Conservation (phyloP, 1,140 invertebrate species). For the Sarcophaga peregrina region DNA sequence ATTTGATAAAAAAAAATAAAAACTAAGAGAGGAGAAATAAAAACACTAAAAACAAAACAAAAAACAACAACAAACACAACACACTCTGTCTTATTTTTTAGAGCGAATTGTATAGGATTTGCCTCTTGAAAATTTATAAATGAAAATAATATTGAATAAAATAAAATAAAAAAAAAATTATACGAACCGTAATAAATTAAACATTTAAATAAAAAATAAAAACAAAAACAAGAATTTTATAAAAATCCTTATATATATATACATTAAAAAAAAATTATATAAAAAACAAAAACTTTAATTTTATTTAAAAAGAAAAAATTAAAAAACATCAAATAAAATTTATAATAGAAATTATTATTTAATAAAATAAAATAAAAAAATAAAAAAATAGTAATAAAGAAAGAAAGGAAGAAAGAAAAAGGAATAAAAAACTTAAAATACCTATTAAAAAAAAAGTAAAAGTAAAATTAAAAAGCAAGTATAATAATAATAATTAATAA, state of each 20-base stretch:
- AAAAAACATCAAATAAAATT: slow-evolving; percentile 11
- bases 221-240: slow-evolving; percentile 14
- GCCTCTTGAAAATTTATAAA: neutral
- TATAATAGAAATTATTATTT: neutral
- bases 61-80: neutral
- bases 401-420: neutral
- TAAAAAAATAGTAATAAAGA: slow-evolving; percentile 23
- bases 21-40: too few species aligned
- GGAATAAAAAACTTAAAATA: slow-evolving; percentile 26
- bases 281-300: neutral
- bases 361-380: neutral
- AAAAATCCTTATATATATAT: slow-evolving; percentile 26
- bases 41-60: slow-evolving; percentile 16
- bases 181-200: neutral
- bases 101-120: neutral
- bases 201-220: neutral
- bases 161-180: slow-evolving; percentile 5
- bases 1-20: too few species aligned
- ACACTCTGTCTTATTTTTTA: neutral
- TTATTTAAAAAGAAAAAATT: neutral
- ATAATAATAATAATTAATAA: slow-evolving; percentile 34
- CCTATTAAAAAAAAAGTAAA: slow-evolving; percentile 24
- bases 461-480: neutral
- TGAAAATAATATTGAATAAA: neutral
- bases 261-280: slow-evolving; percentile 15